A percentile compares a stretch with the other conserved stretches of the same genome.
Evolutionary conservation across 2,797 vertebrate species (phyloP).

Genomic region (Amazona finschi): DNA sequence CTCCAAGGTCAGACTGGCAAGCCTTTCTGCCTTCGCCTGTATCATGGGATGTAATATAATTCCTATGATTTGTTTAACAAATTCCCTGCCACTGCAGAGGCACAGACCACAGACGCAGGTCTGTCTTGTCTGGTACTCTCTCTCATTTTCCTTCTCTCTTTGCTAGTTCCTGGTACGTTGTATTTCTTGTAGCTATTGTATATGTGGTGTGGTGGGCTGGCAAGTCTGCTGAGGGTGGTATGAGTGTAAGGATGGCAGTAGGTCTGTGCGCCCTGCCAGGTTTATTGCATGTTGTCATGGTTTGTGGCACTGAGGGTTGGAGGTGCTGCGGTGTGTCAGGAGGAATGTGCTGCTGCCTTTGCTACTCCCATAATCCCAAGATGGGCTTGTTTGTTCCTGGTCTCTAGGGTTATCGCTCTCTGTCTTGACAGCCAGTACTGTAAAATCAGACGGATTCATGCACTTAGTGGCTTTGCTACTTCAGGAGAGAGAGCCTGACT

Average conservation of each 20-base stretch:
- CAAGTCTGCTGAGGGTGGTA: not conserved
- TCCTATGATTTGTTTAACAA: constrained; percentile 54
- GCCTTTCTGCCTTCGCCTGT: constrained; percentile 30
- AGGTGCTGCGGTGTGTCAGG: not conserved
- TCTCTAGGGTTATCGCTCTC: not conserved
- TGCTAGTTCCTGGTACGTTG: not conserved
- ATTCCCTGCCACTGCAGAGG: constrained; percentile 27
- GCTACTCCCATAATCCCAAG: not conserved
- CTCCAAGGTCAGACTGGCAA: constrained; percentile 49
- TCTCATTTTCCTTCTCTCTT: not conserved
- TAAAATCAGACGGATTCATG: constrained; percentile 29
- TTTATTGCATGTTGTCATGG: not conserved
- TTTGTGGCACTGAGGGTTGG: not conserved
- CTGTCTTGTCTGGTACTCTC: not conserved
- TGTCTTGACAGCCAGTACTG: constrained; percentile 8
- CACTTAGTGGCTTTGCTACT: constrained; percentile 23
- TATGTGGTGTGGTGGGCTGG: not conserved
- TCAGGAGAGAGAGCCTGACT: constrained; percentile 1
- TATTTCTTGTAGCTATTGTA: not conserved
- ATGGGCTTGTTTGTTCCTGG: not conserved
- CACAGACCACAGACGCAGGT: not conserved
- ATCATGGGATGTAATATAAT: constrained; percentile 64
- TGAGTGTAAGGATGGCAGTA: not conserved
- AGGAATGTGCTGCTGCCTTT: not conserved
- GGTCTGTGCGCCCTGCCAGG: not conserved